Evolutionary conservation across 2,797 vertebrate genomes (phyloP).

Genomic region (Hemitrygon akajei): DNA sequence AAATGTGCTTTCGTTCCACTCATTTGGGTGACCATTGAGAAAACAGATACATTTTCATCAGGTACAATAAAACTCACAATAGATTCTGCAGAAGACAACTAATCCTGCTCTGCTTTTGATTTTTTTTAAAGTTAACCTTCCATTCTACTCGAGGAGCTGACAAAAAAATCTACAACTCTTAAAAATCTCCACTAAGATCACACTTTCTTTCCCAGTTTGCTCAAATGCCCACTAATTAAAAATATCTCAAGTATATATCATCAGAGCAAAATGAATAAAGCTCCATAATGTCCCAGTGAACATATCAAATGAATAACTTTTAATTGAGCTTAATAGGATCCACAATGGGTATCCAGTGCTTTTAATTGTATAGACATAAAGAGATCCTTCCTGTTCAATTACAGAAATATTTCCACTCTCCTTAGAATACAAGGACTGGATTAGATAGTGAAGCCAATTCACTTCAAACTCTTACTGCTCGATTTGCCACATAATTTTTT

Average conservation of each 20-base stretch:
- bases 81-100: background rate
- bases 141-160: background rate
- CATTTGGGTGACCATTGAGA: background rate
- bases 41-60: background rate
- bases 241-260: background rate
- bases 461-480: slow-evolving; percentile 31
- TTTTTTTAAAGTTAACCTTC: background rate
- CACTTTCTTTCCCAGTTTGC: background rate
- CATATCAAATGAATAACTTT: background rate
- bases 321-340: background rate
- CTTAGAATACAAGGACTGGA: background rate
- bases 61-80: too few relatives aligned
- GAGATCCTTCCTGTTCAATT: slow-evolving; percentile 28
- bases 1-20: background rate
- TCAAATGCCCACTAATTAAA: background rate
- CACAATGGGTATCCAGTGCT: background rate
- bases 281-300: background rate
- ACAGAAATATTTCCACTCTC: slow-evolving; percentile 7
- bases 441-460: background rate
- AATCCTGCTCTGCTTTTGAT: background rate
- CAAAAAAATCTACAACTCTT: background rate
- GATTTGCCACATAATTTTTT: slow-evolving; percentile 16
- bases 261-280: background rate
- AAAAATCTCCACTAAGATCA: background rate
- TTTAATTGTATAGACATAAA: slow-evolving; percentile 23